Evolutionary conservation across 2,797 vertebrate species (phyloP), one percentile per base, ranked within the genome.

Genomic region (Threskiornis aethiopicus): DNA sequence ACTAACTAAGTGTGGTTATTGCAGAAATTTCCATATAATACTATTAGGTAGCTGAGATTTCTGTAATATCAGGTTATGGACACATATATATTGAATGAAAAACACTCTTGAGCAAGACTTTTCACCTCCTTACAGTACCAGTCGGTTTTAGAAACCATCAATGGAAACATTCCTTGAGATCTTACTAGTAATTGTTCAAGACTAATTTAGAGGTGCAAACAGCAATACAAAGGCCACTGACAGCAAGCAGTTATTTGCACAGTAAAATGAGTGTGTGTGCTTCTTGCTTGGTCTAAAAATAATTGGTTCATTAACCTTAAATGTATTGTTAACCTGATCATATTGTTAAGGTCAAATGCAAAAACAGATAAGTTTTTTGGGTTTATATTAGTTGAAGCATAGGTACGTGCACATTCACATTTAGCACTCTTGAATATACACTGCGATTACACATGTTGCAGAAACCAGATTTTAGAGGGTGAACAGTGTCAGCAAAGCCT

Each of bases 301-400:
- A 96, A 89, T 92, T 87, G 33, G 39, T 84, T 96, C 39, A 54
- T 96, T 97, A 95, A 92, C 92, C 55, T 94, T 80, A 97, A 94
- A 85, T 37, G 21, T 90, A 78, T 91, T 78, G 73, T 94, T 97
- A 95, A 96, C 55, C 42, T 78, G 76, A 93, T 66, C 84, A 80
- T 67, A 95, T 65, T 93, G 46, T 90, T 94, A 94, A 96, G 69
- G 75, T 96, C 72, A 93, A 90, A 91, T 54, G 44, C 73, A 85
- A 93, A 86, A 95, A 47, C 19, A 90, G 61, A 28, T 69, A 69
- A 83, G 16, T 46, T 77, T 92, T 73, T 58, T 9, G 44, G 12
- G 9, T 83, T 95, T 95, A 31, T 70, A 83, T 79, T 89, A 73
- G 26, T 69, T 87, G 75, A 41, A 20, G 33, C 20, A 71, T 25